Conservation (phyloP, 2,888 invertebrate genomes). For the Rhamnusium bicolor region DNA sequence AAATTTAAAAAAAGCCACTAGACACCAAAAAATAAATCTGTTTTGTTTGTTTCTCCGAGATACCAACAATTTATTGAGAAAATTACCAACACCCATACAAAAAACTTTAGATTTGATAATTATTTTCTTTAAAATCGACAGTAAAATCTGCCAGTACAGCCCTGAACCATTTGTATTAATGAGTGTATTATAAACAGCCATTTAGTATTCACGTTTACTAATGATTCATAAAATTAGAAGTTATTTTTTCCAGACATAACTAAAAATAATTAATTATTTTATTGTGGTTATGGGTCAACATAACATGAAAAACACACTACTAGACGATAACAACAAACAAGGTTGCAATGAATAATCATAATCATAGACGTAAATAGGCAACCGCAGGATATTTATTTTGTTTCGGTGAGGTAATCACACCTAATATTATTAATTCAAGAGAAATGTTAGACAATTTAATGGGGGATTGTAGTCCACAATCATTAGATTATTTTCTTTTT, state of each 20-base stretch:
- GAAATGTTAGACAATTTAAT: too few relatives aligned
- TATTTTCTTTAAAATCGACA: too few relatives aligned
- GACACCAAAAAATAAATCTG: too few relatives aligned
- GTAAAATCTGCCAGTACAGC: background rate
- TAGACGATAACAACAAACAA: constrained; percentile 34
- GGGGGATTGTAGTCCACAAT: too few relatives aligned
- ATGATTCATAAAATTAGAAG: constrained; percentile 33
- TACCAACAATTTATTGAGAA: too few relatives aligned
- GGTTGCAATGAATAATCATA: constrained; percentile 19
- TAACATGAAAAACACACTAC: constrained; percentile 4
- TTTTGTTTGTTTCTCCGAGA: too few relatives aligned
- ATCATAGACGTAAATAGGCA: constrained; percentile 6
- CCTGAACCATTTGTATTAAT: constrained; percentile 25
- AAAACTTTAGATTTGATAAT: too few relatives aligned
- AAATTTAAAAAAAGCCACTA: too few relatives aligned
- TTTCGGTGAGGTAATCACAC: background rate
- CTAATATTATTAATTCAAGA: background rate
- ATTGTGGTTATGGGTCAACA: constrained; percentile 12
- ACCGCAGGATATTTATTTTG: constrained; percentile 6
- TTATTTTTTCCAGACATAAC: constrained; percentile 39
- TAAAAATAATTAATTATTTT: constrained; percentile 34
- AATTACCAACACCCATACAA: too few relatives aligned
- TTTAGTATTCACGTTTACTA: constrained; percentile 28
- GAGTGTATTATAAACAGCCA: constrained; percentile 24
- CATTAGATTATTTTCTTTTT: too few relatives aligned